These are phyloP conservation scores for Epistrophella euchroma DNA, from an alignment of 2,888 invertebrate species.

Conservation along the genomic window DNA sequence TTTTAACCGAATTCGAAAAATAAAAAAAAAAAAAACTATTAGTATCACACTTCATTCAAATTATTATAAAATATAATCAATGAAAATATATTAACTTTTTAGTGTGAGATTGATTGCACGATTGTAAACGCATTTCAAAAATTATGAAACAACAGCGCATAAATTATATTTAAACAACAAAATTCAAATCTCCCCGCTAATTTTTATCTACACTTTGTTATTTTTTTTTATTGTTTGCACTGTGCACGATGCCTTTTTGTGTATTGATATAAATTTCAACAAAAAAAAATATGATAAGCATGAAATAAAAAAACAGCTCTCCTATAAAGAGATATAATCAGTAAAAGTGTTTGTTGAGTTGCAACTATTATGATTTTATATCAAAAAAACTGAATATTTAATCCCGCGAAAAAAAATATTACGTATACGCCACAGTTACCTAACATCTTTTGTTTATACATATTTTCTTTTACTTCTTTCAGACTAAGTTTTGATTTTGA, in stretches of 20 bases:
- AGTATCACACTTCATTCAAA: conserved; percentile 36
- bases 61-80: conserved; percentile 18
- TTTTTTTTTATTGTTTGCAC: conserved; percentile 60
- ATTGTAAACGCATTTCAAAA: conserved; percentile 73
- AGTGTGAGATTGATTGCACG: conserved; percentile 60
- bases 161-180: conserved; percentile 38
- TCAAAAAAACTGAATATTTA: conserved; percentile 8
- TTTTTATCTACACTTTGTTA: conserved; percentile 36
- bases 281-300: conserved; percentile 47
- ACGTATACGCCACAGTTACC: conserved; percentile 40
- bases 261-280: conserved; percentile 29
- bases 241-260: conserved; percentile 63
- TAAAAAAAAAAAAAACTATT: background rate
- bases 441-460: conserved; percentile 13
- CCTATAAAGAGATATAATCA: conserved; percentile 26
- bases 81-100: background rate
- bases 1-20: background rate
- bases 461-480: conserved; percentile 10
- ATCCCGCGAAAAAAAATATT: conserved; percentile 27
- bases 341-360: conserved; percentile 70
- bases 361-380: conserved; percentile 47
- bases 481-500: background rate
- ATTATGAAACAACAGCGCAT: conserved; percentile 68
- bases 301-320: conserved; percentile 47
- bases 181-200: conserved; percentile 51